phyloP scores from a whole-genome alignment of 2,888 invertebrate genomes.

The Diplazon laetatorius region DNA sequence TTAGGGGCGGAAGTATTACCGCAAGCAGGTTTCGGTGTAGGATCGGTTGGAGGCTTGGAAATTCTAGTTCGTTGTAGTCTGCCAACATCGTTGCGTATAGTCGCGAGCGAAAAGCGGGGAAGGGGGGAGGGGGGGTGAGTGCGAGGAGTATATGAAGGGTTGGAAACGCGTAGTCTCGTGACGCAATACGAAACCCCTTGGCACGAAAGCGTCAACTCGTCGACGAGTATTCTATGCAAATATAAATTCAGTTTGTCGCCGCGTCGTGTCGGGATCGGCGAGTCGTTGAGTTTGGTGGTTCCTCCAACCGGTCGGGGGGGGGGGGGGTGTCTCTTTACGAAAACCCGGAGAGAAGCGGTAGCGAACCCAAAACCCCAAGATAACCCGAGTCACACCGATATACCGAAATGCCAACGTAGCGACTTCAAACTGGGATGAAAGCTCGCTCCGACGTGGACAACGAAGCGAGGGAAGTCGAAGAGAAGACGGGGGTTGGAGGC shows the following conservation, averaged over 20 bases:
- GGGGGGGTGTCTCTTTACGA: too few species aligned
- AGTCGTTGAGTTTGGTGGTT: slow-evolving; percentile 64
- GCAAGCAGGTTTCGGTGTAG: not conserved
- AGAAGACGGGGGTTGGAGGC: not conserved
- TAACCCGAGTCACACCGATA: slow-evolving; percentile 9
- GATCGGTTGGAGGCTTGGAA: slow-evolving; percentile 13
- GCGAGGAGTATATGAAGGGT: too few species aligned
- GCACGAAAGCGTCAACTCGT: slow-evolving; percentile 38
- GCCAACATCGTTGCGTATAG: slow-evolving; percentile 16
- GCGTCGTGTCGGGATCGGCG: slow-evolving; percentile 64
- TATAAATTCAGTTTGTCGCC: slow-evolving; percentile 70
- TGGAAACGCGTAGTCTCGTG: slow-evolving; percentile 43
- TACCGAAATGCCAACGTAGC: slow-evolving; percentile 20
- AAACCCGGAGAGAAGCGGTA: slow-evolving; percentile 17
- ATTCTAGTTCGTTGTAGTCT: slow-evolving; percentile 34
- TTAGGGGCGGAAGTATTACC: slow-evolving; percentile 8
- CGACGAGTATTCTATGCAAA: slow-evolving; percentile 72
- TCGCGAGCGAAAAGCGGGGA: not conserved
- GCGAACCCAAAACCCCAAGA: slow-evolving; percentile 6
- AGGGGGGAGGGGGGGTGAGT: not conserved
- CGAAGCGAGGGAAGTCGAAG: not conserved
- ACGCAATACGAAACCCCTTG: slow-evolving; percentile 46
- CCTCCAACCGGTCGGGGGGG: slow-evolving; percentile 63
- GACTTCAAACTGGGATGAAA: not conserved
- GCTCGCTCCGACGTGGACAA: not conserved